Percentiles rank a stretch among this genome's conserved stretches.
These are phyloP conservation scores for Mirza zaza DNA, from an alignment of 2,113 vertebrate species.

Conservation along the genomic window DNA sequence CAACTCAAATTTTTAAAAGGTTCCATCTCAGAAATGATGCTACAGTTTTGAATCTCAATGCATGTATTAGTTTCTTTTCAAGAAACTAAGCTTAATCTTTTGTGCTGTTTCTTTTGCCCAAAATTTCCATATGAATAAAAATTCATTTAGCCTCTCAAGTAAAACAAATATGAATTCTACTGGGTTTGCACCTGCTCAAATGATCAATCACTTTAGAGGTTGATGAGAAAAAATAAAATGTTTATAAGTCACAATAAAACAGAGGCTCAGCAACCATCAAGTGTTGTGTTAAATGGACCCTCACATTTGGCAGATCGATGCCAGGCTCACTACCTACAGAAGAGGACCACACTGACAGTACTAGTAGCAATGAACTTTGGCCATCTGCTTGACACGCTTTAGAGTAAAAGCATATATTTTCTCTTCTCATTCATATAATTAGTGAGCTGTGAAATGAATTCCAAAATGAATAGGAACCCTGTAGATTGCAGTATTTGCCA, in stretches of 20 bases:
- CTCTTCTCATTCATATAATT: slow-evolving; percentile 83
- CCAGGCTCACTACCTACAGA: slow-evolving; percentile 61
- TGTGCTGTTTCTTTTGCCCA: slow-evolving; percentile 19
- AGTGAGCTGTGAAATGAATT: slow-evolving; percentile 89
- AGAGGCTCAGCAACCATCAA: slow-evolving; percentile 5
- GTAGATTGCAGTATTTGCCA: slow-evolving; percentile 81
- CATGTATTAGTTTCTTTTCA: slow-evolving; percentile 63
- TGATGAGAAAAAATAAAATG: slow-evolving; percentile 45
- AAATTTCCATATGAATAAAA: slow-evolving; percentile 76
- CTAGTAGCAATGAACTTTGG: slow-evolving; percentile 65
- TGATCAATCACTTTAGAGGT: slow-evolving; percentile 13
- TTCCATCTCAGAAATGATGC: slow-evolving; percentile 37
- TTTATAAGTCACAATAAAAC: slow-evolving; percentile 56
- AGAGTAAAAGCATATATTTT: slow-evolving; percentile 81
- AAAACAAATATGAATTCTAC: slow-evolving; percentile 65
- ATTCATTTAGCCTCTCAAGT: slow-evolving; percentile 65
- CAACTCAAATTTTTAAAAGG: slow-evolving; percentile 39
- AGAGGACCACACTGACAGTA: slow-evolving; percentile 54
- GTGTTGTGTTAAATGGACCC: slow-evolving; percentile 54
- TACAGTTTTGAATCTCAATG: slow-evolving; percentile 30
- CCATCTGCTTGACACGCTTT: slow-evolving; percentile 82
- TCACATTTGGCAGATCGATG: slow-evolving; percentile 59
- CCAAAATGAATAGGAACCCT: slow-evolving; percentile 84
- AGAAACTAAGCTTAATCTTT: slow-evolving; percentile 55
- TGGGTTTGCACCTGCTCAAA: slow-evolving; percentile 53